Evolutionary conservation across 2,888 invertebrate genomes (phyloP).

Genomic region (Chrysolina haemoptera): DNA sequence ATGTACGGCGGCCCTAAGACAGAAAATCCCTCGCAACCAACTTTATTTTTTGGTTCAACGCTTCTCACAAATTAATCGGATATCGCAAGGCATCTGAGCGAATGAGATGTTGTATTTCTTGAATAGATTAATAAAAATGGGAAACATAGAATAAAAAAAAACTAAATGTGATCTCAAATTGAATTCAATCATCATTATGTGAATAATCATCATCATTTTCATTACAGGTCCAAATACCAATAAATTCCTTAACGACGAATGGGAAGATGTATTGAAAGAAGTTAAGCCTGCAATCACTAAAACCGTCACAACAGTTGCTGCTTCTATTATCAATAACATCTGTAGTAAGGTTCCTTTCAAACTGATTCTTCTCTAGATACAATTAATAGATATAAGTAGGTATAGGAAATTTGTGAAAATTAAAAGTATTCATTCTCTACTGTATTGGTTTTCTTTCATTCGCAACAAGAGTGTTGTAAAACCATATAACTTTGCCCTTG

Average conservation of each 20-base stretch:
- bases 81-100: too few relatives aligned
- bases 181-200: too few relatives aligned
- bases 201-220: not conserved
- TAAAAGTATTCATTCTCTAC: not conserved
- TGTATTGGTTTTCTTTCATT: not conserved
- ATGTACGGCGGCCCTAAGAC: too few relatives aligned
- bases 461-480: too few relatives aligned
- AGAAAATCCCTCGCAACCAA: too few relatives aligned
- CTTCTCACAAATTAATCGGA: too few relatives aligned
- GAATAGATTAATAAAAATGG: too few relatives aligned
- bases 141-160: too few relatives aligned
- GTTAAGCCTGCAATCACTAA: conserved; percentile 7
- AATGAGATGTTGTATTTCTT: too few relatives aligned
- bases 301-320: not conserved
- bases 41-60: too few relatives aligned
- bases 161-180: too few relatives aligned
- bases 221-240: conserved; percentile 23
- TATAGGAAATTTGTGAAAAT: not conserved
- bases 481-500: too few relatives aligned
- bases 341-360: conserved; percentile 2
- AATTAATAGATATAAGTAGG: not conserved
- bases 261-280: conserved; percentile 1
- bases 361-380: not conserved
- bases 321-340: not conserved
- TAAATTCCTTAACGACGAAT: conserved; percentile 25